Base-by-base conservation (phyloP, 2,113 vertebrate species). In the Vireo altiloquus region DNA sequence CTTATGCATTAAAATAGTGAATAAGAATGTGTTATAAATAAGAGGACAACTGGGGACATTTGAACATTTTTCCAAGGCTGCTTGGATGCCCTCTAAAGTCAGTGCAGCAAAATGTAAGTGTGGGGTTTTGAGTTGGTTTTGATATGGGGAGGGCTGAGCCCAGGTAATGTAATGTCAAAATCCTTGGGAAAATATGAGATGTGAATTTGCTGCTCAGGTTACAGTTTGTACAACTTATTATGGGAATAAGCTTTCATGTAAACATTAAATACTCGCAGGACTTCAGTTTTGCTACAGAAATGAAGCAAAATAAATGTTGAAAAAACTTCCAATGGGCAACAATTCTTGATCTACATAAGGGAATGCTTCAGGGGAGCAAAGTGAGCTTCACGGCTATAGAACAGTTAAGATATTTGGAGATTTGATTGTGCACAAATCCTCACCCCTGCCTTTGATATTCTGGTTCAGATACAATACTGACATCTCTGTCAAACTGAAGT, bases 11-110 rank as follows among this genome's bases (percentile, higher is more conserved):
- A 52, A 80, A 84, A 82, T 49, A 60, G 5, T 40, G 79, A 85
- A 66, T 68, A 95, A 71, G 60, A 94, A 80, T 57, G 22, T 71
- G 33, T 84, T 95, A 47, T 40, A 86, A 91, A 82, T 80, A 74
- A 93, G 46, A 75, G 81, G n/a, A 31, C 28, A 80, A 70, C 40
- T 66, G 65, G 42, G 46, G 72, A 92, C 92, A 94, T 47, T 44
- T 49, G 59, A 87, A 82, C 19, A 68, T 71, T 85, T 87, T 92
- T 69, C 52, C 53, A 85, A 39, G 11, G 14, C 21, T 85, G 11
- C 24, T 69, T 40, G 52, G 75, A 89, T 50, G 18, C 5, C 25
- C 28, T 65, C 54, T 71, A 37, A 93, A 90, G 12, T 28, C 16
- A 66, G 12, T 37, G 46, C 46, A 69, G 64, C 23, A 71, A 83